These are phyloP conservation scores for Punctoribates punctum DNA, from an alignment of 2,888 invertebrate species.

Conservation along the genomic window DNA sequence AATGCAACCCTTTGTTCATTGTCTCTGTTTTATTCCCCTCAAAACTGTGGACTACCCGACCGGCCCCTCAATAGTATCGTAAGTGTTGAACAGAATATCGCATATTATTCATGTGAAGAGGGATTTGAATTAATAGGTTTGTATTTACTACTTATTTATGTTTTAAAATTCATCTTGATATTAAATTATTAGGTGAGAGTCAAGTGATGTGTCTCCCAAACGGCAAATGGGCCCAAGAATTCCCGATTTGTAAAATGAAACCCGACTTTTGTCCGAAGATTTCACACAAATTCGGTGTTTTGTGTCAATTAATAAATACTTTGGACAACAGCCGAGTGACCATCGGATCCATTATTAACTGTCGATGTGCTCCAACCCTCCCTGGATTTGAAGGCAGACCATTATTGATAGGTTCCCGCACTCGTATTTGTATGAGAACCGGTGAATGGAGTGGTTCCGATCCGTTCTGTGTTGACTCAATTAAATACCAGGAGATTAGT, in stretches of 20 bases:
- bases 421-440: not conserved
- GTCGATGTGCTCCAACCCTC: not conserved
- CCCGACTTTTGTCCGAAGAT: not conserved
- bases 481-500: not conserved
- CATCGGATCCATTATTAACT: not conserved
- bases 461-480: not conserved
- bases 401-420: not conserved
- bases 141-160: too few relatives aligned
- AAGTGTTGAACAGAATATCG: not conserved
- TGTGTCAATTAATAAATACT: not conserved
- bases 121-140: not conserved
- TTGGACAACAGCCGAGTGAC: not conserved
- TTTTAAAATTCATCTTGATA: not conserved
- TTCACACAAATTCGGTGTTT: not conserved
- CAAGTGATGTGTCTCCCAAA: not conserved
- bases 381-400: not conserved
- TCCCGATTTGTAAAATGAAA: not conserved
- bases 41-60: conserved; percentile 4
- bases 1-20: not conserved
- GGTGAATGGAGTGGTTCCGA: not conserved
- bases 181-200: not conserved
- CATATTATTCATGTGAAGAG: not conserved
- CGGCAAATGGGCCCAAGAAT: not conserved
- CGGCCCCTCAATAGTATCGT: conserved; percentile 8
- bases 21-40: not conserved